A percentile compares a stretch with the other conserved stretches of the same genome.
Evolutionary conservation across 2,797 vertebrate genomes (phyloP).

Genomic region (Steatocranus sp.): DNA sequence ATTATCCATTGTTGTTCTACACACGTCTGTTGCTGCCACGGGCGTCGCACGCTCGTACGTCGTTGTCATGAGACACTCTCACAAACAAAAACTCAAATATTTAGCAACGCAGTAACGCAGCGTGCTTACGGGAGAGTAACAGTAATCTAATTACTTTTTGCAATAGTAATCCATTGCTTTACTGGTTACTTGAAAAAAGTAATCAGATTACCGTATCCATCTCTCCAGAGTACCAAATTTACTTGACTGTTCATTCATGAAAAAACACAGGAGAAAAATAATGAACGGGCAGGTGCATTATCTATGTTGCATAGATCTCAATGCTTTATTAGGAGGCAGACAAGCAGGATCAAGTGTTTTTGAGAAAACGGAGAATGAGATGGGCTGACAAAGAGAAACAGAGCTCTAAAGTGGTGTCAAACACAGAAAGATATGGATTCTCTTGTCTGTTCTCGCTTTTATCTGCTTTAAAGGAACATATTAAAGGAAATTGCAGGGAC

Average conservation of each 20-base stretch:
- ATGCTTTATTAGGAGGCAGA: not conserved
- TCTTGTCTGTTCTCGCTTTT: not conserved
- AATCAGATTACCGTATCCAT: not conserved
- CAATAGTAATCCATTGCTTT: not conserved
- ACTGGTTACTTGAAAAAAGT: not conserved
- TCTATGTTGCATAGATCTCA: not conserved
- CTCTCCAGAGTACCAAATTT: not conserved
- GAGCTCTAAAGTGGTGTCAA: not conserved
- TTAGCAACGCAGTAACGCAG: not conserved
- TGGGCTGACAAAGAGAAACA: not conserved
- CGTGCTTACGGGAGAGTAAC: not conserved
- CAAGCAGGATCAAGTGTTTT: not conserved
- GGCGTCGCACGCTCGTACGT: fast-evolving
- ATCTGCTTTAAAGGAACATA: not conserved
- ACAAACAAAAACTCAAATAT: not conserved
- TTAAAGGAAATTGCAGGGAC: not conserved
- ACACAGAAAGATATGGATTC: not conserved
- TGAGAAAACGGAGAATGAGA: not conserved
- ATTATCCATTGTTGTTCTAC: not conserved
- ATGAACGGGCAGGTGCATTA: not conserved
- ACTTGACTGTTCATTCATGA: not conserved
- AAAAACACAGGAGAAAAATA: not conserved
- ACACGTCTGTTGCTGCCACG: not conserved
- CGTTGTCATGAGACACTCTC: not conserved
- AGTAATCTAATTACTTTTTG: not conserved